A percentile compares a stretch with the other conserved stretches of the same genome.
These are phyloP conservation scores for Uloborus plumipes DNA, from an alignment of 2,888 invertebrate species.

Conservation along the genomic window DNA sequence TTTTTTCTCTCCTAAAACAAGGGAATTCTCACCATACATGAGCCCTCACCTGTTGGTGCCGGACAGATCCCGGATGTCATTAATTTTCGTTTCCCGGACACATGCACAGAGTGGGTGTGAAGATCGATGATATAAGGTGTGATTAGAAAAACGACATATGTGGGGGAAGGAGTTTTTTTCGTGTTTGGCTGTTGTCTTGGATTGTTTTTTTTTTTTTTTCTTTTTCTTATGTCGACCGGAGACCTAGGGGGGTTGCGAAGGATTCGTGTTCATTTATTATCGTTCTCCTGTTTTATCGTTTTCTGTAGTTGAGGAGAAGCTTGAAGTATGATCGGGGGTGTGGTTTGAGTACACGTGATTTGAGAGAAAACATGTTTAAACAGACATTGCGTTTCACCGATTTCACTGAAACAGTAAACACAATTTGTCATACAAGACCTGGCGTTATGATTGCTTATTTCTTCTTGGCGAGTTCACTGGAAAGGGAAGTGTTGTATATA, in stretches of 20 bases:
- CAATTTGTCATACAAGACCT: no score
- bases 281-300: constrained; percentile 1
- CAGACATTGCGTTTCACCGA: neutral
- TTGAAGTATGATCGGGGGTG: neutral
- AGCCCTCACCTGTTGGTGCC: constrained; percentile 48
- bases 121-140: constrained; percentile 49
- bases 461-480: no score
- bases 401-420: neutral
- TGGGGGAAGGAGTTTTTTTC: constrained; percentile 15
- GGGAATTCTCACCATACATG: no score
- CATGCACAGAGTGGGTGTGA: constrained; percentile 10
- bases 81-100: constrained; percentile 52
- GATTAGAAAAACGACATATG: constrained; percentile 55
- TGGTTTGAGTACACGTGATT: no score
- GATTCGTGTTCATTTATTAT: neutral
- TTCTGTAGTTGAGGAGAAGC: neutral
- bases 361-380: no score
- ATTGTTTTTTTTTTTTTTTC: neutral
- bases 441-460: no score
- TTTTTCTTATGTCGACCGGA: neutral
- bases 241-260: neutral
- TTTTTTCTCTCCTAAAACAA: no score
- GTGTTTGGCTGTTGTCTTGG: neutral
- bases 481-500: no score
- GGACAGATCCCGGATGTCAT: constrained; percentile 29